Base-by-base conservation (phyloP, 2,113 vertebrate species). In the Arothron firmamentum region DNA sequence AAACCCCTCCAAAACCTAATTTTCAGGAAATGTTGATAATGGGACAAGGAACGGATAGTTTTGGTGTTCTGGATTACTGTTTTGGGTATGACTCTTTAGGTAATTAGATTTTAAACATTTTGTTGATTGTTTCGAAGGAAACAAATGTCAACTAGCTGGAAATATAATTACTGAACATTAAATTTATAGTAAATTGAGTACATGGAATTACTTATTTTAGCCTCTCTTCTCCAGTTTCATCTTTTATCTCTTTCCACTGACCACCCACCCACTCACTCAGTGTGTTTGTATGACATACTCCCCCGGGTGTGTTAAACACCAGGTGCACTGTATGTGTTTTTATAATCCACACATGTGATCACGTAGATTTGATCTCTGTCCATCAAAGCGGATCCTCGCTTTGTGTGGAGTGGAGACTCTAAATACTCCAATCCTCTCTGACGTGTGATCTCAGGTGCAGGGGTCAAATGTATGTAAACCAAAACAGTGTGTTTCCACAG, bases 391-490 rank as follows among this genome's bases (percentile, higher is more conserved):
- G 52, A 77, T 75, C 65, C 58, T 62, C 23, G 21, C 43, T 73
- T 76, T 74, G 72, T 80, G 52, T 45, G 0, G 10, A 23, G 52
- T 56, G 69, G 81, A 70, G 57, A 38, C 72, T 65, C 83, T 67
- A 76, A 74, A 77, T 51, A 18, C 62, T 58, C 25, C 18, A 18
- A 59, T 72, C 65, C 62, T 23, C 52, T 41, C 59, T 9, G 34
- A 21, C 31, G 65, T 74, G 58, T 79, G 69, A 81, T 79, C 68
- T 68, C 76, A 78, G 71, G 61, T 74, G 61, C 31, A 66, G 43
- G 66, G 72, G 79, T 80, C 79, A 78, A 69, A 75, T 62, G 61
- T 53, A 75, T 69, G 66, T 75, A 71, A 77, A 75, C 66, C 71
- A 50, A 77, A 81, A 78, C 72, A 73, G 23, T 20, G 62, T 31